A percentile compares a stretch with the other conserved stretches of the same genome.
These are phyloP conservation scores for Schizothorax lantsangensis DNA, from an alignment of 2,797 vertebrate genomes.

Conservation along the genomic window DNA sequence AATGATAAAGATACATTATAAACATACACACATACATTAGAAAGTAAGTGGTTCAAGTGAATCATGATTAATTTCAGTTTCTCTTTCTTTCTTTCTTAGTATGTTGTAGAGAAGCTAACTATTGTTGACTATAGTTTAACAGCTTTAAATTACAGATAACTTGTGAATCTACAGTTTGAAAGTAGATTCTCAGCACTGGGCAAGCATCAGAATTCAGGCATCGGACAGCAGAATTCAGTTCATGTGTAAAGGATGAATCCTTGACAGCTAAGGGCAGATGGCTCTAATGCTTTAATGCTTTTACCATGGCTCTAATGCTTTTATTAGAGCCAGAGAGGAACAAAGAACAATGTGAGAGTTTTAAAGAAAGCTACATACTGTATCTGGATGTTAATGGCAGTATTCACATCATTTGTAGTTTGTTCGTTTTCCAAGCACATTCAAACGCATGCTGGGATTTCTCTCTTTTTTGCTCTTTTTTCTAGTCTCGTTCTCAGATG, in stretches of 20 bases:
- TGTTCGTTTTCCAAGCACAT: conserved; percentile 53
- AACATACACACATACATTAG: background rate
- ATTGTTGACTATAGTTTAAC: background rate
- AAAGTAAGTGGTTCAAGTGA: background rate
- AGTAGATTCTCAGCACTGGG: background rate
- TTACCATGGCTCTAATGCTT: background rate
- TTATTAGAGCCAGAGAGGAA: background rate
- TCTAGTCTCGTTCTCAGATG: conserved; percentile 27
- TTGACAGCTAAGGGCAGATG: background rate
- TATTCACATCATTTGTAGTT: conserved; percentile 38
- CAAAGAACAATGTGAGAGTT: background rate
- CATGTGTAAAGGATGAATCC: background rate
- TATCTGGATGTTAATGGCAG: background rate
- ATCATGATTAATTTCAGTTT: background rate
- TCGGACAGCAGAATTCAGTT: background rate
- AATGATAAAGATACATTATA: background rate
- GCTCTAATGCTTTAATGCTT: background rate
- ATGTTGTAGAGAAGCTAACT: no score
- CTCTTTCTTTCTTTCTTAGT: background rate
- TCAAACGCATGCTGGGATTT: conserved; percentile 15
- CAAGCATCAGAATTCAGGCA: background rate
- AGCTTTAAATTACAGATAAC: background rate
- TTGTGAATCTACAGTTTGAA: background rate
- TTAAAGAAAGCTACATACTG: background rate
- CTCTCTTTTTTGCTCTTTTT: background rate